Percentiles rank a stretch among this genome's conserved stretches.
These are phyloP conservation scores for Ornithorhynchus anatinus DNA, from an alignment of 2,113 vertebrate genomes.

Conservation along the genomic window DNA sequence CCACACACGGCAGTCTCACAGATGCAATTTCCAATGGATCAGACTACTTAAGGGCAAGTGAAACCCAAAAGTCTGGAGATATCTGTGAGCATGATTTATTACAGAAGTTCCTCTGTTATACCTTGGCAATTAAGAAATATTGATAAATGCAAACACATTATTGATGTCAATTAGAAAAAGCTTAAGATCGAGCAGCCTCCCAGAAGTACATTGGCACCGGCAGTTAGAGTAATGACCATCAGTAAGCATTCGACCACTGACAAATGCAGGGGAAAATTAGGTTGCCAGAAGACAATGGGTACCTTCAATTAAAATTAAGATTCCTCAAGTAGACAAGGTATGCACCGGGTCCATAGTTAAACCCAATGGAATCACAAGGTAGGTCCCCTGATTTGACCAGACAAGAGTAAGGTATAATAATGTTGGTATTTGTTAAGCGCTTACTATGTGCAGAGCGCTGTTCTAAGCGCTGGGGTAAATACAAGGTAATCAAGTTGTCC, in stretches of 20 bases:
- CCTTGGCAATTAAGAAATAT: slow-evolving; percentile 75
- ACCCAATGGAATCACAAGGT: slow-evolving; percentile 8
- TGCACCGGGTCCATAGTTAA: slow-evolving; percentile 35
- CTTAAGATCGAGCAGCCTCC: slow-evolving; percentile 70
- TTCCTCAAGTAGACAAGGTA: slow-evolving; percentile 39
- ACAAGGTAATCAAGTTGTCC: no score
- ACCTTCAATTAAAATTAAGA: slow-evolving; percentile 49
- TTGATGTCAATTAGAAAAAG: slow-evolving; percentile 73
- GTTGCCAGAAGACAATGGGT: slow-evolving; percentile 47
- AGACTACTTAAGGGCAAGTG: slow-evolving; percentile 58
- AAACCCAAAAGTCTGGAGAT: slow-evolving; percentile 56
- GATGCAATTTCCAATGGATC: slow-evolving; percentile 58
- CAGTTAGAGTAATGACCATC: slow-evolving; percentile 61
- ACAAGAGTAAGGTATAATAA: not conserved
- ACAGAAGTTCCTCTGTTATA: slow-evolving; percentile 63
- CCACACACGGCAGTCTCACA: slow-evolving; percentile 30
- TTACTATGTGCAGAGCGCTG: no score
- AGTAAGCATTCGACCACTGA: slow-evolving; percentile 49
- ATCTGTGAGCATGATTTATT: slow-evolving; percentile 70
- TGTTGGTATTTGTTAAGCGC: not conserved
- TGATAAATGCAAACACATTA: slow-evolving; percentile 76
- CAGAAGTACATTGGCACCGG: slow-evolving; percentile 57
- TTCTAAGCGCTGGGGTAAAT: no score
- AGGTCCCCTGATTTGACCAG: not conserved
- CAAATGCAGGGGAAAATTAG: slow-evolving; percentile 43